Evolutionary conservation across 2,797 vertebrate species (phyloP), one percentile per base, ranked within the genome.

Genomic region (Anas capensis): DNA sequence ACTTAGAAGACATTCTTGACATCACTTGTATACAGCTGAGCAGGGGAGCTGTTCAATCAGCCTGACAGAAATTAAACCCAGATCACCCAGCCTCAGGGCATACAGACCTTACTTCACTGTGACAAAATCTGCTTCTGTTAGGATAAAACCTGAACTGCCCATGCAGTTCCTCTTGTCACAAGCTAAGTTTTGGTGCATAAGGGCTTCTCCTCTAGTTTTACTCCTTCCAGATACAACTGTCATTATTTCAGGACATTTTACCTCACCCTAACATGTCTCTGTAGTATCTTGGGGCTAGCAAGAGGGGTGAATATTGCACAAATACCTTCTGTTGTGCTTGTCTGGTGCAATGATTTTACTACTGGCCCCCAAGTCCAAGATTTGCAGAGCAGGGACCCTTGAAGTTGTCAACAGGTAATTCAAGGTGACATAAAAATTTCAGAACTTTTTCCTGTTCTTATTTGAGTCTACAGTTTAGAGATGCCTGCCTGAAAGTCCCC

Each of bases 1-100:
- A 88, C 88, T 87, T 57, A 70, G 64, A 97, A 90, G 82, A 88
- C 61, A 86, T 95, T 69, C 58, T 87, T 91, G 72, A 86, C 77
- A 95, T 90, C 94, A 62, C 31, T 96, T 96, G 92, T 95, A 86
- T 83, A 84, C 76, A 96, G 64, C 8, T 48, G 75, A 90, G 76
- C 44, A 68, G 68, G 62, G 48, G 71, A 85, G 80, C 84, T 80
- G 66, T 88, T 95, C 88, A 89, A 10, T 94, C 86, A 93, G 57
- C 0, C 60, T 81, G 82, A 88, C 73, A 95, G 69, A 91, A 88
- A 90, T 91, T 46, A 84, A 96, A 80, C 14, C 64, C 83, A 93
- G 76, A 83, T 87, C 69, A 60, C 81, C 38, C 77, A 61, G 60
- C 88, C 82, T 82, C 3, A 0, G 46, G 90, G 51, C 36, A 62